Evolutionary conservation across 2,797 vertebrate genomes (phyloP), one percentile per base, ranked within the genome.

Genomic region (Naso thynnoides): DNA sequence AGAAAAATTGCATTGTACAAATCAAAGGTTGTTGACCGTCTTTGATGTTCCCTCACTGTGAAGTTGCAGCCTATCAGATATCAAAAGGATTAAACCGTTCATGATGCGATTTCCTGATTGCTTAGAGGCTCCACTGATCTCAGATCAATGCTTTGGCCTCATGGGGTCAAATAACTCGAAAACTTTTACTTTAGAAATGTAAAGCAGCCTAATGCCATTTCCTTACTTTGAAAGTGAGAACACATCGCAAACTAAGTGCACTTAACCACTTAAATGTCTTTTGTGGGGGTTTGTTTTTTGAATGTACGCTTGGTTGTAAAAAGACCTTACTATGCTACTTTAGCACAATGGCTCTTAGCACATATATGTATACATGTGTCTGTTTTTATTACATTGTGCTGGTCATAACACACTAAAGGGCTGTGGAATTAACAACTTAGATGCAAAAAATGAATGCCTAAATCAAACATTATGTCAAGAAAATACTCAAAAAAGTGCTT

Each of bases 371-470:
- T 71, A 53, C 58, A 59, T 3, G 9, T 39, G 45, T 69, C 23
- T 73, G 41, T 60, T 73, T 59, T 61, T 31, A 74, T 78, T 62
- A 70, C 70, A 75, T 56, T 73, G 65, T 89, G 74, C 74, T 75
- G 81, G 67, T 84, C 68, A 49, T 85, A 78, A 75, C 79, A 74
- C 70, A 66, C 61, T n/a, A n/a, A n/a, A n/a, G 48, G 45, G 63
- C 76, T 73, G 2, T 23, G 41, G 47, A 83, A 38, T 44, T 71
- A 61, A 63, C 56, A 39, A 31, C 16, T 48, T 49, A 23, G 68
- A 26, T 62, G 11, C 7, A 62, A 26, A 58, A n/a, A 38, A 64
- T 42, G 69, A 56, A 68, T 13, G 26, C 11, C 15, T 61, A 38
- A 70, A 48, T 73, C 50, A 78, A 72, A 81, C 55, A 50, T 56